phyloP scores from a whole-genome alignment of 2,888 invertebrate species.

The Odontocerum albicorne region DNA sequence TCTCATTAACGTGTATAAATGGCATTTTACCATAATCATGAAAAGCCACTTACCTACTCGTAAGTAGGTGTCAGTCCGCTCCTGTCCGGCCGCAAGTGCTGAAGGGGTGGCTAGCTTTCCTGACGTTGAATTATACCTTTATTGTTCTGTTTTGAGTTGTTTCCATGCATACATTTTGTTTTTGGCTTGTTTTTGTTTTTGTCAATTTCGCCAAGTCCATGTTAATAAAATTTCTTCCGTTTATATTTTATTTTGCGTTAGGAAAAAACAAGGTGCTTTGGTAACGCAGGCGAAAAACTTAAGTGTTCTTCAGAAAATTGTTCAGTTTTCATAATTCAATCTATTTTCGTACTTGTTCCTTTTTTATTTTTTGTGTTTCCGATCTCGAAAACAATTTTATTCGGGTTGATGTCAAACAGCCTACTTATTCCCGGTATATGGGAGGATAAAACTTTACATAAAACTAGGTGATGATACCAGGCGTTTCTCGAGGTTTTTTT shows the following conservation, averaged over 20 bases:
- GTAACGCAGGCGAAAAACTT: neutral
- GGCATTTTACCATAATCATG: neutral
- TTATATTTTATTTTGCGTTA: conserved; percentile 6
- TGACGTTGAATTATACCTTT: conserved; percentile 25
- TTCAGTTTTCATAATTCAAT: neutral
- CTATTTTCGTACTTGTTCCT: conserved; percentile 1
- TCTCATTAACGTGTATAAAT: too few species aligned
- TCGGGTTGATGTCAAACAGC: neutral
- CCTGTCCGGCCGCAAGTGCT: too few species aligned
- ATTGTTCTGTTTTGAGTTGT: conserved; percentile 23
- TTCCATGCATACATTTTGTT: conserved; percentile 19
- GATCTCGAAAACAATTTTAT: neutral
- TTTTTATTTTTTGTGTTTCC: neutral
- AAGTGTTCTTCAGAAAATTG: neutral
- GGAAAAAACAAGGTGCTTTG: conserved; percentile 6
- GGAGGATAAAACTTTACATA: too few species aligned
- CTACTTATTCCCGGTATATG: too few species aligned
- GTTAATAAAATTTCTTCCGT: conserved; percentile 20
- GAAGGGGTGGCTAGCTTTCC: neutral
- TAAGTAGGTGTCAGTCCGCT: neutral
- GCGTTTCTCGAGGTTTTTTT: too few species aligned
- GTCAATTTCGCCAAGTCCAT: conserved; percentile 15
- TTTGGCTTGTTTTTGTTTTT: conserved; percentile 23
- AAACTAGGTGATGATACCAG: too few species aligned
- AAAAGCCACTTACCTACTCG: neutral